Conservation (phyloP, 2,797 vertebrate genomes). For the Ptychobarbus kaznakovi region DNA sequence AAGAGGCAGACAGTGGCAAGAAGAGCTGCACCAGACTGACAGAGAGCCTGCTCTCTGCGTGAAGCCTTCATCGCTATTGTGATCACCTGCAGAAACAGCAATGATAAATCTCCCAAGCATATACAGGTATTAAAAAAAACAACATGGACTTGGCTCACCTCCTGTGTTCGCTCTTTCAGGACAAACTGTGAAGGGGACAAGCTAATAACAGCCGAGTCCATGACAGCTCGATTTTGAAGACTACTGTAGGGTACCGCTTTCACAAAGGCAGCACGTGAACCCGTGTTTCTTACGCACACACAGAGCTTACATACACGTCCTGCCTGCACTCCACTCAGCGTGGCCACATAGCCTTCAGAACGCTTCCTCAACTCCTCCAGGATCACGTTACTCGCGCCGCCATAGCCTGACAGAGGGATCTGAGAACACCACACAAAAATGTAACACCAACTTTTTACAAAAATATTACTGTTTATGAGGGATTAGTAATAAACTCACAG, state of each 20-base stretch:
- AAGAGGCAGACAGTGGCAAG: conserved; percentile 89
- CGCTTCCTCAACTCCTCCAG: conserved; percentile 90
- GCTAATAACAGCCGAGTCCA: conserved; percentile 82
- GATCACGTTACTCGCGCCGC: conserved; percentile 92
- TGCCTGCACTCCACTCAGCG: conserved; percentile 74
- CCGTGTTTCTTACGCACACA: conserved; percentile 87
- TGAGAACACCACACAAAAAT: conserved; percentile 59
- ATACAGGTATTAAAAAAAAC: background rate
- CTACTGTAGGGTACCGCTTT: conserved; percentile 86
- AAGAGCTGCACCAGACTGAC: conserved; percentile 68
- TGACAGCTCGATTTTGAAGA: conserved; percentile 72
- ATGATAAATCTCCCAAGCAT: conserved; percentile 7
- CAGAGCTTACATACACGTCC: conserved; percentile 80
- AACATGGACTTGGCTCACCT: conserved; percentile 75
- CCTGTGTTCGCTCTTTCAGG: conserved; percentile 87
- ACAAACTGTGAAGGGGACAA: conserved; percentile 92
- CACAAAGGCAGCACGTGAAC: conserved; percentile 91
- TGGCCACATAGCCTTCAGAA: conserved; percentile 85
- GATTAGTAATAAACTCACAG: conserved; percentile 77
- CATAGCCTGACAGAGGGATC: conserved; percentile 97
- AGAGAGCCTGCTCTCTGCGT: conserved; percentile 72
- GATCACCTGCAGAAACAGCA: conserved; percentile 78
- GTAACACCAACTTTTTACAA: background rate
- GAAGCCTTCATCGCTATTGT: conserved; percentile 84
- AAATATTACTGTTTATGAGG: background rate